Percentiles rank a stretch among this genome's conserved stretches.
Evolutionary conservation across 2,113 vertebrate genomes (phyloP).

Genomic region (Sylvilagus bachmani): DNA sequence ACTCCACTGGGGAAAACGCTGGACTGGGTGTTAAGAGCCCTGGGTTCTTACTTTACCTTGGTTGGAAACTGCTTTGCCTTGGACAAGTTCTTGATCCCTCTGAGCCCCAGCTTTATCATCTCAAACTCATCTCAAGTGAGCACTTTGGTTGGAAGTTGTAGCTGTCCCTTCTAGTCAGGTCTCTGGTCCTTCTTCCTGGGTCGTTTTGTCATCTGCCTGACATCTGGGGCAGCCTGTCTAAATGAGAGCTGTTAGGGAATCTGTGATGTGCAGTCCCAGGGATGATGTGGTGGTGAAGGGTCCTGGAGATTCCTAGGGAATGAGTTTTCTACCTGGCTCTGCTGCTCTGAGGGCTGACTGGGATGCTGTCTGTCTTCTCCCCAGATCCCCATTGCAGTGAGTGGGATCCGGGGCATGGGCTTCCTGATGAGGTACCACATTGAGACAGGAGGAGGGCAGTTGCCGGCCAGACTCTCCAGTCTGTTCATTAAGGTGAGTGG

Average conservation of each 20-base stretch:
- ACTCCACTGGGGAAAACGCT: fast-evolving
- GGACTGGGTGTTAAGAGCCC: background rate
- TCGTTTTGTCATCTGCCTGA: background rate
- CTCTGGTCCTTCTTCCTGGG: background rate
- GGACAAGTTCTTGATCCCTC: background rate
- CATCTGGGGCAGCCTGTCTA: background rate
- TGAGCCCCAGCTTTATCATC: background rate
- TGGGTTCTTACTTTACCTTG: background rate
- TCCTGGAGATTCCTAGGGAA: background rate
- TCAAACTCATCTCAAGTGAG: background rate
- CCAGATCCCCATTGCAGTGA: conserved; percentile 97
- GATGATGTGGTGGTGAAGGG: background rate
- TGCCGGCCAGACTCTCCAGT: conserved; percentile 92
- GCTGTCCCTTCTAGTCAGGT: background rate
- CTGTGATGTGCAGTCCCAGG: background rate
- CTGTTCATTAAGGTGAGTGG: conserved; percentile 95
- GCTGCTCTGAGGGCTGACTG: fast-evolving
- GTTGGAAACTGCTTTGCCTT: background rate
- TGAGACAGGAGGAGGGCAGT: conserved; percentile 85
- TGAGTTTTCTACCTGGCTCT: too few relatives aligned
- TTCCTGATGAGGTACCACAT: conserved; percentile 96
- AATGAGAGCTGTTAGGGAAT: background rate
- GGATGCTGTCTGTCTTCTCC: background rate
- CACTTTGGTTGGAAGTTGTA: background rate
- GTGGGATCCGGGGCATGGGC: conserved; percentile 96